Evolutionary conservation across 2,797 vertebrate genomes (phyloP).

Genomic region (Pseudochirops cupreus): DNA sequence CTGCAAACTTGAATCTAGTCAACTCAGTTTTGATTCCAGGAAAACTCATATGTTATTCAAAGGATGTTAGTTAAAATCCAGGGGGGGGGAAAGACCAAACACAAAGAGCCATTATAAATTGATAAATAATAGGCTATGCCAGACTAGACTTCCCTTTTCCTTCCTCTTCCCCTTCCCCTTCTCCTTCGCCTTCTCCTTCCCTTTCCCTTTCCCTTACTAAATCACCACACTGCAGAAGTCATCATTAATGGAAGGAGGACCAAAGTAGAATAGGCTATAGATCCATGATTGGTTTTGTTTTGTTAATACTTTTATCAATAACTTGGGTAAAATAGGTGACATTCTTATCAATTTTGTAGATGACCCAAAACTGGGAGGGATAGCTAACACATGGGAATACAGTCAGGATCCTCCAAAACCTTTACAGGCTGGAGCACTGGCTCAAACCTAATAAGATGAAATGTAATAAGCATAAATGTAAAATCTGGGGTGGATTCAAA

Average conservation of each 20-base stretch:
- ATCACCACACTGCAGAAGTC: background rate
- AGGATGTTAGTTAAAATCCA: background rate
- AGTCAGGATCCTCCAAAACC: background rate
- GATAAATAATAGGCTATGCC: background rate
- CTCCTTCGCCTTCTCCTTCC: background rate
- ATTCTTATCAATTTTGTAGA: background rate
- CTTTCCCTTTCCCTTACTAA: background rate
- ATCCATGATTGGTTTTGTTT: background rate
- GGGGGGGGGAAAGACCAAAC: background rate
- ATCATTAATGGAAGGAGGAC: background rate
- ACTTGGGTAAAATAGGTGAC: background rate
- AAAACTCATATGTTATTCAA: background rate
- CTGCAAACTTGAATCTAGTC: background rate
- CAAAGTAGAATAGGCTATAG: background rate
- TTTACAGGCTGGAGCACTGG: background rate
- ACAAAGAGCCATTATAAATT: background rate
- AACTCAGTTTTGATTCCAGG: background rate
- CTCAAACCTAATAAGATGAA: background rate
- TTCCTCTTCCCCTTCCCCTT: too few relatives aligned
- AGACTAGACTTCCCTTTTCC: background rate
- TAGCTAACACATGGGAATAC: background rate
- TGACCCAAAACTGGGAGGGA: background rate
- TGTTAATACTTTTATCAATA: background rate
- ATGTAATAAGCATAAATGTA: background rate
- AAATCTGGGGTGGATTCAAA: background rate